Evolutionary conservation across 2,113 vertebrate genomes (phyloP), one percentile per base, ranked within the genome.

Genomic region (Anhinga anhinga): DNA sequence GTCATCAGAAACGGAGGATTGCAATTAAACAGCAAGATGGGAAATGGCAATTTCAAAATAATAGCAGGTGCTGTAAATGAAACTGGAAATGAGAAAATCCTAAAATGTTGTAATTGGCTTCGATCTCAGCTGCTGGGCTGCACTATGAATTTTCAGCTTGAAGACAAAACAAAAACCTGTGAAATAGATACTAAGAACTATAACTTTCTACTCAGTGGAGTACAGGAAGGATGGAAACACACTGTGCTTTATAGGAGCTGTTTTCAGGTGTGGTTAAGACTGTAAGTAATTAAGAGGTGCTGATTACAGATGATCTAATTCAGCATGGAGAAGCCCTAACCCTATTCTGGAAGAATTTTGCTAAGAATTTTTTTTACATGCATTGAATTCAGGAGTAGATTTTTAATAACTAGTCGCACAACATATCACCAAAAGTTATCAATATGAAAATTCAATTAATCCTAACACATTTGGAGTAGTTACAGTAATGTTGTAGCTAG

Each of bases 21-120:
- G 29, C 78, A 38, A 79, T 82, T 27, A 82, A 91, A 71, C 22
- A 49, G 32, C 50, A 62, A 84, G 67, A 38, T 53, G 38, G 32
- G 40, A 52, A 91, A 84, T 40, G 18, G 23, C 38, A 50, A 59
- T 89, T 88, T 93, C 44, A 71, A 83, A 82, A 80, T 79, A 86
- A 80, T 55, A 88, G 21, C 74, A 59, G 44, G 34, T 92, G 40
- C 34, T 83, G 25, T 80, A 90, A 92, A 82, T 88, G 71, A 71
- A 87, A 66, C 63, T 71, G 38, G 55, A 86, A 95, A 81, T 62
- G 11, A 91, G 47, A 45, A 81, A 82, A 67, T 78, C 65, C 29
- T 82, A 38, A 91, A 91, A 59, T 40, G 52, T 13, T 76, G 4
- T 85, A 45, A 78, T 88, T 78, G 69, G 25, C n/a, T 91, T 70